Conservation (phyloP, 2,797 vertebrate species). For the Sebastes hopkinsi region DNA sequence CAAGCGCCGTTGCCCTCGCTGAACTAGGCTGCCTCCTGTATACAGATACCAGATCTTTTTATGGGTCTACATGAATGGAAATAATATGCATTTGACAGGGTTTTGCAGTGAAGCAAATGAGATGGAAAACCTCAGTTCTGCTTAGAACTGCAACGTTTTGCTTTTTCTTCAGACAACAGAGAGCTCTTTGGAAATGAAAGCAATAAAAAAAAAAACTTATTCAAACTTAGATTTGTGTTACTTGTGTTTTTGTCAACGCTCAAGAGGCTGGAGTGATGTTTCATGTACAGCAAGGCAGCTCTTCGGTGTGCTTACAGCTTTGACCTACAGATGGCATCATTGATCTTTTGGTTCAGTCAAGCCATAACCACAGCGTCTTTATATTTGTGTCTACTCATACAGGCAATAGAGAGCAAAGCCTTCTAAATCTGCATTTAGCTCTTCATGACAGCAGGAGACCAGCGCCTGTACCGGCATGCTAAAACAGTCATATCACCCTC, state of each 20-base stretch:
- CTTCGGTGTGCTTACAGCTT: constrained; percentile 15
- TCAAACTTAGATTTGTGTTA: constrained; percentile 50
- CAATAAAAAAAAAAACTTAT: constrained; percentile 82
- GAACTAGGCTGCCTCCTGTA: constrained; percentile 69
- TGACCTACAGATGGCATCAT: constrained; percentile 65
- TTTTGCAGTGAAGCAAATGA: constrained; percentile 67
- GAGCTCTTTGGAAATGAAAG: constrained; percentile 83
- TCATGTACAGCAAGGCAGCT: neutral
- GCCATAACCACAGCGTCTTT: neutral
- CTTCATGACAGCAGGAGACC: neutral
- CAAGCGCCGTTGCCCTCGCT: constrained; percentile 60
- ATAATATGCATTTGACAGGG: constrained; percentile 61
- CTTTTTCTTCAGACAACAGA: constrained; percentile 58
- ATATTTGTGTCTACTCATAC: neutral
- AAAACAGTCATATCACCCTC: neutral
- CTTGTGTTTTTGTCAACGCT: constrained; percentile 23
- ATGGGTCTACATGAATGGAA: constrained; percentile 63
- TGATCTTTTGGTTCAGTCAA: neutral
- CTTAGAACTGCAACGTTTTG: constrained; percentile 26
- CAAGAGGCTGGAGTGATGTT: neutral
- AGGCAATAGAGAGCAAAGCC: neutral
- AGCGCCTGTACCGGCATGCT: neutral
- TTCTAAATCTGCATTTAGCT: neutral
- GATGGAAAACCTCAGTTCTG: constrained; percentile 62
- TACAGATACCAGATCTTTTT: constrained; percentile 56